Conservation (phyloP, 2,888 invertebrate genomes). For the Dyspetes luteomarginatus region DNA sequence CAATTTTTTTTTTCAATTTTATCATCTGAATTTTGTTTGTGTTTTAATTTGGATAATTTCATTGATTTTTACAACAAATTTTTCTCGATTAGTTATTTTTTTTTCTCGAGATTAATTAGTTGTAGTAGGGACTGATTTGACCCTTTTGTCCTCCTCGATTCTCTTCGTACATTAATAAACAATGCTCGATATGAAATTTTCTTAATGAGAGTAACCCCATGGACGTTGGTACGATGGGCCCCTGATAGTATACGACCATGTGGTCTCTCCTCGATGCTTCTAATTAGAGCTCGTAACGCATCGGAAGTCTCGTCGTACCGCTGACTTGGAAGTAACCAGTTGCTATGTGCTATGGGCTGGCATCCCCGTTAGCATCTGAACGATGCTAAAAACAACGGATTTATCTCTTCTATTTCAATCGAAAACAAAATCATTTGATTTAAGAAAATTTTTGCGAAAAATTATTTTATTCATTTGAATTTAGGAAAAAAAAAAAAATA, state of each 20-base stretch:
- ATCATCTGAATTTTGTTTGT: not conserved
- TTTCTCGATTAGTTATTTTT: not conserved
- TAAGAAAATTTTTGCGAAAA: not conserved
- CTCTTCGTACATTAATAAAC: constrained; percentile 45
- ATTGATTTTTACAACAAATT: not conserved
- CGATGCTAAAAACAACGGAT: not conserved
- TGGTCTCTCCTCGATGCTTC: constrained; percentile 67
- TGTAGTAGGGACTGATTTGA: not conserved
- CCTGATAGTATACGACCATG: constrained; percentile 6
- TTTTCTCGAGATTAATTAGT: not conserved
- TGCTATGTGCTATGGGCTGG: constrained; percentile 38
- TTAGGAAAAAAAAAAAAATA: no score
- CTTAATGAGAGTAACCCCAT: constrained; percentile 52
- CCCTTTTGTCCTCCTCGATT: constrained; percentile 37
- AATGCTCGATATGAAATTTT: constrained; percentile 61
- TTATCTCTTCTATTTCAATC: not conserved
- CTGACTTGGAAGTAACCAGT: constrained; percentile 53
- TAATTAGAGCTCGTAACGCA: constrained; percentile 72
- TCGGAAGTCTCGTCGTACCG: constrained; percentile 60
- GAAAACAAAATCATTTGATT: constrained; percentile 3
- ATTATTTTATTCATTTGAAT: constrained; percentile 1
- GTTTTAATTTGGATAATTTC: not conserved
- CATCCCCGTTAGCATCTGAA: not conserved
- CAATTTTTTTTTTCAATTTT: not conserved
- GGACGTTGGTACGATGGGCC: constrained; percentile 30